Percentiles rank a stretch among this genome's conserved stretches.
Conservation (phyloP, 2,797 vertebrate species). For the Takifugu ocellatus region DNA sequence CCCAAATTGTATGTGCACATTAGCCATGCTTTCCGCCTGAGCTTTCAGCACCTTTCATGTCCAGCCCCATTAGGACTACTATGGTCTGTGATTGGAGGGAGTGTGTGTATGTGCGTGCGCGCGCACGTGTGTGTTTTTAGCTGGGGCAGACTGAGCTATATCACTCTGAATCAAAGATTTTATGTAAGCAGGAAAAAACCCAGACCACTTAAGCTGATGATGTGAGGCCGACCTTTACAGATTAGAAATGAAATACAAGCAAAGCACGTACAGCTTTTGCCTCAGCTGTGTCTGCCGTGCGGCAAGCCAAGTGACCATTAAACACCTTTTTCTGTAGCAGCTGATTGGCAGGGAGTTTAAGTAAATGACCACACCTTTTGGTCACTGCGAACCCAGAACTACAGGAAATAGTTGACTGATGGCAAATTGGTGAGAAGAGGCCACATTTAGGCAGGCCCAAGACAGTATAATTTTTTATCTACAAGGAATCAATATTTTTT, state of each 20-base stretch:
- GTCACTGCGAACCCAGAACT: slow-evolving; percentile 17
- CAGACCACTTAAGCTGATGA: slow-evolving; percentile 25
- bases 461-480: slow-evolving; percentile 27
- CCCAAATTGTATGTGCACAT: slow-evolving; percentile 55
- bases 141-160: slow-evolving; percentile 17
- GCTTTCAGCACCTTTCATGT: slow-evolving; percentile 58
- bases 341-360: slow-evolving; percentile 3
- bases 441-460: slow-evolving; percentile 25
- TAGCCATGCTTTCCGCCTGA: slow-evolving; percentile 53
- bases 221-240: slow-evolving; percentile 36
- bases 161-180: slow-evolving; percentile 12
- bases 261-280: slow-evolving; percentile 17
- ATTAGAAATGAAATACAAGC: slow-evolving; percentile 34
- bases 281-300: slow-evolving; percentile 8
- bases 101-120: not conserved
- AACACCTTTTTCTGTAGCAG: slow-evolving; percentile 14
- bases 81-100: slow-evolving; percentile 14
- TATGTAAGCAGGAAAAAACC: slow-evolving; percentile 21
- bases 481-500: slow-evolving; percentile 3
- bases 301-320: slow-evolving; percentile 18
- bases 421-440: slow-evolving; percentile 35
- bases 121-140: not conserved
- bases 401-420: slow-evolving; percentile 19
- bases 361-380: slow-evolving; percentile 27
- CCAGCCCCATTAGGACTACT: slow-evolving; percentile 34